Base-by-base conservation (phyloP, 2,888 invertebrate species). In the Cerastoderma edule region DNA sequence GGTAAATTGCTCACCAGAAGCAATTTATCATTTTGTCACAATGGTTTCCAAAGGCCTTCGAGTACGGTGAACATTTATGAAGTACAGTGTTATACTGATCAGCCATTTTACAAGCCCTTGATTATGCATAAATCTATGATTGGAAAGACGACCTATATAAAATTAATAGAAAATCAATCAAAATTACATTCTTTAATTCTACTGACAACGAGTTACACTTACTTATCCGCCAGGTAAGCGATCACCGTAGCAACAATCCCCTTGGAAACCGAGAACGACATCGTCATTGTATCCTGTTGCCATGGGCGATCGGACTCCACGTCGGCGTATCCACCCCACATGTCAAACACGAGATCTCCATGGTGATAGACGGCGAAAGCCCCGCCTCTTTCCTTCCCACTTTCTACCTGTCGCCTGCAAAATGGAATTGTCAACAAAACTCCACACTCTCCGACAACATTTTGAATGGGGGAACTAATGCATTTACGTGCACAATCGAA, bases 221-320 rank as follows among this genome's bases (percentile, higher is more conserved):
- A 91, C 90, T 79, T 87, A 73, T 93, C 93, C 6, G 92, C 92
- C 28, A 93, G 79, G 72, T 87, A 87, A 0, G 89, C 90, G 10
- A 89, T 79, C 1, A 83, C 76, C 6, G 89, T 68, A 5, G 90
- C 89, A 2, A 84, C 83, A 0, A 89, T 78, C 8, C 84, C 89
- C 77, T 90, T 90, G 0, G 89, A 84, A 5, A 80, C 66, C 3
- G 90, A 90, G 54, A 77, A 88, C 6, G 79, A 67, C 35, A 78
- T 66, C 8, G 87, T 73, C 24, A 91, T 63, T 1, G 91, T 91
- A 54, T 88, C 79, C 16, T 86, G 79, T 28, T 84, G 74, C 91
- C 91, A 91, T 10, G 85, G 84, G 48, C 75, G 72, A 3, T 77
- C 64, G 1, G 84, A 73, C 50, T 84, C 85, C 5, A 67, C 68